Evolutionary conservation across 1,140 invertebrate genomes (phyloP), one percentile per base, ranked within the genome.

Genomic region (Hyles euphorbiae): DNA sequence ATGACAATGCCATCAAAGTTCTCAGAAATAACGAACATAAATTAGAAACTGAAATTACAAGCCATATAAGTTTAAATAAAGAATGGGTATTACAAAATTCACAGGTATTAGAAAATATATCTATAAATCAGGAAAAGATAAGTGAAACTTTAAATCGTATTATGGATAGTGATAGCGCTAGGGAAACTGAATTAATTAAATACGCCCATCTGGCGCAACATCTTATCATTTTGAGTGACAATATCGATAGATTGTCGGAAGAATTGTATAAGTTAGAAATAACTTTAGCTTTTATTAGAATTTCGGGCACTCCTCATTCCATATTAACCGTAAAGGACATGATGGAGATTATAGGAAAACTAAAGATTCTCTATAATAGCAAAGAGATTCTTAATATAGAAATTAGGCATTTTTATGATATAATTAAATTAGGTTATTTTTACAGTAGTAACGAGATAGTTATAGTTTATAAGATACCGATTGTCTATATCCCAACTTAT

Each of bases 201-300:
- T 68, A 67, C 36, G 66, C 68, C 10, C 63, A 70, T 22, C 58
- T 79, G 12, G 70, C 72, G 0, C 71, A 78, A 67, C 40, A 65
- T 53, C 47, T 74, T 48, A n/a, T 62, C 52, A 70, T 78, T 54
- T 52, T 70, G 48, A 54, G 62, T 5, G 68, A 78, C 56, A 75
- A 78, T 8, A 61, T 68, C 8, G 67, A 78, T 2, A 56, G 61
- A n/a, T 50, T 78, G 34, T 67, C 58, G 32, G 52, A 65, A 10
- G 72, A 73, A 58, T 12, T 75, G 53, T 36, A 51, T 59, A 67
- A 56, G 50, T 56, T 75, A 60, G 70, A 75, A 60, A 75, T 72
- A 65, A 64, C 43, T 22, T 53, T 77, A 68, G 72, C 72, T 47
- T 74, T 74, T 62, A 74, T 68, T 52, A 56, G 64, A 22, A 53